Evolutionary conservation across 2,888 invertebrate species (phyloP), one percentile per base, ranked within the genome.

Genomic region (Pseudococcus longispinus): DNA sequence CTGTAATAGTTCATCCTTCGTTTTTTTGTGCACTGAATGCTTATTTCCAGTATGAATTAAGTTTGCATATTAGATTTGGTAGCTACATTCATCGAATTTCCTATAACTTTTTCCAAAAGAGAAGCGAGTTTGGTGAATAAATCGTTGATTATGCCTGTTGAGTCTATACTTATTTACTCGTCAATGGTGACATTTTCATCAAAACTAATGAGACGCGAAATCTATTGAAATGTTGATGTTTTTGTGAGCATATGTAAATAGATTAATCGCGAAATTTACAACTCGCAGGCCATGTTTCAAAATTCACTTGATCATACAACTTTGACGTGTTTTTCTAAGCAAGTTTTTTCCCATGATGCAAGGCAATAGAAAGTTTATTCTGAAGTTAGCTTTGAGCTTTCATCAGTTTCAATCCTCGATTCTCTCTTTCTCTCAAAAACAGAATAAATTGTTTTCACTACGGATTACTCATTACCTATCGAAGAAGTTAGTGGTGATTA

Each of bases 21-120:
- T 4, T 70, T 70, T 65, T 70, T 70, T 70, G 70, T 29, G 70
- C 70, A 70, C 29, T 70, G 70, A 70, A 70, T 29, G 70, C 29
- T 60, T 60, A 60, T 60, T 60, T 60, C 23, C 60, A 60, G 15
- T 60, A 60, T 60, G 60, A 60, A 60, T 60, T 8, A 23, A 23
- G 60, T 23, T 60, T 60, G 20, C 5, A 60, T 60, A 23, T 20
- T 23, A 23, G 23, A 23, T 60, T 20, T 60, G 5, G 9, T 60
- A 60, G 60, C 9, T 15, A 23, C 9, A 60, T 60, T 23, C 23
- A 23, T 23, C 23, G 23, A 60, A 60, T 60, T 60, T 60, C 60
- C 60, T 5, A 23, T 8, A 60, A 60, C 23, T 60, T 60, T 60
- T 60, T 60, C 60, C 15, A n/a, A 0, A 55, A n/a, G 9, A 2